A percentile compares a stretch with the other conserved stretches of the same genome.
phyloP scores from a whole-genome alignment of 2,888 invertebrate species.

The Dynastes hyllus region DNA sequence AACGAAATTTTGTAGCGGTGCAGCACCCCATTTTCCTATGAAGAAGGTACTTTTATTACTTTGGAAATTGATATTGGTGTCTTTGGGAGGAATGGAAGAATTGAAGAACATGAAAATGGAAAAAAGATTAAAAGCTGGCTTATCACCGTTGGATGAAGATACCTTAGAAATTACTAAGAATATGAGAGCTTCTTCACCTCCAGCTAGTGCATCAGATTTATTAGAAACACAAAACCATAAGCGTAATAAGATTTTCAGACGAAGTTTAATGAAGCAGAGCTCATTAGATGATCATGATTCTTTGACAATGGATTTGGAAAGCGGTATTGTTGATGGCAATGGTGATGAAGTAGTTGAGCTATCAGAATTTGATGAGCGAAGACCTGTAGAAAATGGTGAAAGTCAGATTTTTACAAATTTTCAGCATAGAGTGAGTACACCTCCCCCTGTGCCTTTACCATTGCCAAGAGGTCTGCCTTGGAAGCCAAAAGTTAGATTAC shows the following conservation, averaged over 20 bases:
- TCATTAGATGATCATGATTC: constrained; percentile 88
- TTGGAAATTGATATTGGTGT: constrained; percentile 96
- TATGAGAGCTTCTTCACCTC: constrained; percentile 97
- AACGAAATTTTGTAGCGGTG: constrained; percentile 95
- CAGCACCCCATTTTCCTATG: constrained; percentile 98
- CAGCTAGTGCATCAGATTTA: constrained; percentile 92
- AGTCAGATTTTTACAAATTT: constrained; percentile 64
- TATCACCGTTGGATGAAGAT: constrained; percentile 90
- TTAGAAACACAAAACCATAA: constrained; percentile 89
- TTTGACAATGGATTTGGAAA: constrained; percentile 82
- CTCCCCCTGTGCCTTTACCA: constrained; percentile 63
- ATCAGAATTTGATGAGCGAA: constrained; percentile 73
- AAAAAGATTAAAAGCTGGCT: constrained; percentile 80
- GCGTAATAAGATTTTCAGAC: constrained; percentile 81
- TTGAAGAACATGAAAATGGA: constrained; percentile 84
- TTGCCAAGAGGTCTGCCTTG: constrained; percentile 82
- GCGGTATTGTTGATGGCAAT: constrained; percentile 77
- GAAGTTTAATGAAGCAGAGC: constrained; percentile 92
- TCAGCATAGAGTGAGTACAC: constrained; percentile 65
- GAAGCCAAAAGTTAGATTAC: constrained; percentile 96
- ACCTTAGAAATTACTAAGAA: constrained; percentile 94
- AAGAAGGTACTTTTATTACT: constrained; percentile 95
- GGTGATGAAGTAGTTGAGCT: constrained; percentile 74
- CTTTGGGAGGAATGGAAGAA: constrained; percentile 92
- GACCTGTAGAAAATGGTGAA: constrained; percentile 68